phyloP scores from a whole-genome alignment of 2,113 vertebrate genomes.

The Todiramphus saurophagus region DNA sequence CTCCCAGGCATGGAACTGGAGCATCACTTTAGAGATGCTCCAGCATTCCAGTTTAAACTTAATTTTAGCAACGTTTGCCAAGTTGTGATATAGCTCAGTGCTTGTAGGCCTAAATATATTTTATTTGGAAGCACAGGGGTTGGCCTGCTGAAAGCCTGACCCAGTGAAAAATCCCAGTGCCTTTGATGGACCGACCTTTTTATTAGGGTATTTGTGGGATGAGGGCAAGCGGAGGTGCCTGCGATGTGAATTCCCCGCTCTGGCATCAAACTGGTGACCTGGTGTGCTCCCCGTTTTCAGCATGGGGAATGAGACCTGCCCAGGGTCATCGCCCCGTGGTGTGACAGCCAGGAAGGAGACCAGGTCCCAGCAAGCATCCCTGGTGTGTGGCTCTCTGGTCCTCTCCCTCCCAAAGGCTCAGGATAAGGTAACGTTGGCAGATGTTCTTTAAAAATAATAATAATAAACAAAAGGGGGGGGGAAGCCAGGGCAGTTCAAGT shows the following conservation, averaged over 20 bases:
- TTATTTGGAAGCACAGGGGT: background rate
- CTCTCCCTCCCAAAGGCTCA: background rate
- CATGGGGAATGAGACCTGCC: background rate
- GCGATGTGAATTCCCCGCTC: fast-evolving
- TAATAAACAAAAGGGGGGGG: background rate
- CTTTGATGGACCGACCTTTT: background rate
- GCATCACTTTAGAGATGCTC: background rate
- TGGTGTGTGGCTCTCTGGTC: fast-evolving
- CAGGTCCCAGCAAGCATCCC: background rate
- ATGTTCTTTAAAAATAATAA: background rate
- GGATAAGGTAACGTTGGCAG: fast-evolving
- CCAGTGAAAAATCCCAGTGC: background rate
- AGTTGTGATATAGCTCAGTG: background rate
- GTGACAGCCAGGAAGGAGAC: background rate
- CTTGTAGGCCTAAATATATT: background rate
- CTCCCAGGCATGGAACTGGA: background rate
- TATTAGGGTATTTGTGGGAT: background rate
- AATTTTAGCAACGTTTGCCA: background rate
- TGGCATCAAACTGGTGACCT: background rate
- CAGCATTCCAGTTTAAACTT: background rate
- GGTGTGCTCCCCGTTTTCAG: fast-evolving
- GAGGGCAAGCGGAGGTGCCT: background rate
- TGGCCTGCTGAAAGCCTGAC: background rate
- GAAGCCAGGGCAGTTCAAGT: background rate
- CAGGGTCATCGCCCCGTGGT: background rate